Base-by-base conservation (phyloP, 2,113 vertebrate species). In the Solea senegalensis region DNA sequence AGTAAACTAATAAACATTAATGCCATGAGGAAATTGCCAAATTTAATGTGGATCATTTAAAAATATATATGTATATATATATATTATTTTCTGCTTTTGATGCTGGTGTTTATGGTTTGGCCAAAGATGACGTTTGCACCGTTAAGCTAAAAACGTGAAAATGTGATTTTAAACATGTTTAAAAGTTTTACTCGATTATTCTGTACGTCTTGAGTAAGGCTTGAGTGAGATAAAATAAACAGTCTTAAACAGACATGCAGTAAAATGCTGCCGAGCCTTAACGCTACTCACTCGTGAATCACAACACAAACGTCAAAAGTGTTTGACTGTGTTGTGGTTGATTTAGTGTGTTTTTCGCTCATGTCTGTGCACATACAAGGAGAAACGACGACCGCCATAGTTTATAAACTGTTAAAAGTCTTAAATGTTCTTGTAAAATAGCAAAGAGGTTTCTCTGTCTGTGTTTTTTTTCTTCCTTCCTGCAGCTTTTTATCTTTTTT, bases 391-490 rank as follows among this genome's bases (percentile, higher is more conserved):
- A 40, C 9, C 9, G 1, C 9, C 7, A 11, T 3, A 26, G n/a
- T 0, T 6, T 2, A 7, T 13, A 21, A 50, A 48, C 45, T 51
- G 15, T 34, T 1, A 56, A 53, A 60, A 53, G 72, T 76, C 61
- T 83, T 78, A 72, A 72, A 16, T n/a, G 13, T 61, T 72, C 14
- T 59, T 43, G 39, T 54, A 7, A 53, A 63, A 44, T 3, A 46
- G 27, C 55, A 11, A 48, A 48, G 10, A 13, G 45, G 4, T n/a
- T 21, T 41, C 7, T 11, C 21, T 63, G 62, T 28, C 34, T 34
- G 21, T 11, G 14, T 8, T 34, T 13, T 51, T 46, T 53, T 39
- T 21, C 28, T n/a, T 60, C 28, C 0, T 28, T 46, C 10, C 7
- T 11, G 54, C 3, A 57, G 46, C 21, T 53, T 82, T 13, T 15